Base-by-base conservation (phyloP, 2,797 vertebrate species). In the Austrolebias charrua region DNA sequence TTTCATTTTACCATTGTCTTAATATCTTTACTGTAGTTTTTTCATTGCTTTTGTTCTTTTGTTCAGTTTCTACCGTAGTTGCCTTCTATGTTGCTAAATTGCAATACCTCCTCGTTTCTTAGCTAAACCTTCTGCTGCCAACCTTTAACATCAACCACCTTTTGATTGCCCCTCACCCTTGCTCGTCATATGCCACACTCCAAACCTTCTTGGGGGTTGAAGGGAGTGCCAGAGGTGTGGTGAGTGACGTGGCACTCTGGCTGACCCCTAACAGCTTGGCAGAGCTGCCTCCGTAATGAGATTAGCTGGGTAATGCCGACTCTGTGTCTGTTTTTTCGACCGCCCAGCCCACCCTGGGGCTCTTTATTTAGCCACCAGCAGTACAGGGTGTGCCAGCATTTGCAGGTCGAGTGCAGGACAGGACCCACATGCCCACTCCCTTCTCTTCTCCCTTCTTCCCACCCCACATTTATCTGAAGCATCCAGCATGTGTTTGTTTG, bases 211-310 rank as follows among this genome's bases (percentile, higher is more conserved):
- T 67, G 40, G 58, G 75, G 89, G 89, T 90, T 84, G 86, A 61
- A 28, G 76, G 67, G 79, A 86, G 80, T 90, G 89, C 89, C 90
- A 90, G 91, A 92, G 92, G 92, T 93, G 87, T 67, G 51, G 56
- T 93, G 92, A 94, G 88, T 92, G 92, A 92, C 87, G 91, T 93
- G 90, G 89, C 90, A 93, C 92, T 93, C 92, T 93, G 92, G 91
- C 91, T 92, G 93, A 94, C 92, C 92, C 89, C 82, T 78, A 80
- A 79, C 82, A 81, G 83, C 84, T 90, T 93, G 92, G 92, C 92
- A 91, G 78, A 86, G 69, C 86, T 69, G 76, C 79, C 86, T 89
- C 89, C 89, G 90, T 93, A 93, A 93, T 93, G 92, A 92, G 93
- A 94, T 94, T 93, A 93, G 84, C 86, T 52, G 87, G 90, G 89